Conservation (phyloP, 2,888 invertebrate genomes). For the Morpho deidamia region DNA sequence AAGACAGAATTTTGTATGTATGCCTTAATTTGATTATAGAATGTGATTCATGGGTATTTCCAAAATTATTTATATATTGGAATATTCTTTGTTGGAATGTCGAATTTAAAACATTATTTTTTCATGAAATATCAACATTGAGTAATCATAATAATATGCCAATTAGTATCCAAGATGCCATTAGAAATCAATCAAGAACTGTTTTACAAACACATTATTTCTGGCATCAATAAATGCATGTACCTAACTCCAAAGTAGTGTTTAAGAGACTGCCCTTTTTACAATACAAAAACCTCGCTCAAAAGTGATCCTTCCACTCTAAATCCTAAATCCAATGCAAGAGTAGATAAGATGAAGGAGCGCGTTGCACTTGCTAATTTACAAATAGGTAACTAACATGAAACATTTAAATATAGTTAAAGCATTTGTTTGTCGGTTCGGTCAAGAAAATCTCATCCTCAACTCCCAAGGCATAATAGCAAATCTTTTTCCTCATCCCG, state of each 20-base stretch:
- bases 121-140: no score
- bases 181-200: no score
- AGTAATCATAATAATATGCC: no score
- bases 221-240: no score
- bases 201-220: no score
- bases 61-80: no score
- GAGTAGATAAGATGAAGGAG: conserved; percentile 18
- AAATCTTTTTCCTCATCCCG: conserved; percentile 27
- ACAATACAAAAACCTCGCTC: conserved; percentile 1
- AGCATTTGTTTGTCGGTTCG: conserved; percentile 66
- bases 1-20: no score
- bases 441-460: conserved; percentile 33
- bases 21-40: no score
- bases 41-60: no score
- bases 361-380: conserved; percentile 49
- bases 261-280: conserved; percentile 9
- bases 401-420: conserved; percentile 74
- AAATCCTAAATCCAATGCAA: conserved; percentile 12
- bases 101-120: no score
- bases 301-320: conserved; percentile 6
- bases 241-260: conserved; percentile 9
- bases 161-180: no score
- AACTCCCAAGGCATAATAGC: conserved; percentile 1
- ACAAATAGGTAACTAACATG: conserved; percentile 62
- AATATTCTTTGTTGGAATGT: no score